Evolutionary conservation across 1,140 invertebrate species (phyloP).

Genomic region (Camponotus floridanus): DNA sequence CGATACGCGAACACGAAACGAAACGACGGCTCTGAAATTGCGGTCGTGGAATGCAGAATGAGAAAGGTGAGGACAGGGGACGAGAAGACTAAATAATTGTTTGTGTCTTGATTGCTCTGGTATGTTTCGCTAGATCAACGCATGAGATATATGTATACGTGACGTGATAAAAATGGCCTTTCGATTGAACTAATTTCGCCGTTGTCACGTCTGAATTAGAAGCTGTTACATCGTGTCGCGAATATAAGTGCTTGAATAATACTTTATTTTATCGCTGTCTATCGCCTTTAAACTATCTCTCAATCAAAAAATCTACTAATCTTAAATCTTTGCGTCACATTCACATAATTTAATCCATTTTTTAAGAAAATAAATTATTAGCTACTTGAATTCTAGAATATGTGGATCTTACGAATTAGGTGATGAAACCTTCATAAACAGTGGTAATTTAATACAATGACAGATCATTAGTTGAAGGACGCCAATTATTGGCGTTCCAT

Average conservation of each 20-base stretch:
- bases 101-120: not conserved
- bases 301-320: not conserved
- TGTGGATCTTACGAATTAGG: not conserved
- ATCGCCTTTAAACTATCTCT: not conserved
- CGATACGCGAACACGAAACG: constrained; percentile 61
- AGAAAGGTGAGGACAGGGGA: not conserved
- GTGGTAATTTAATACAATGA: not conserved
- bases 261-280: not conserved
- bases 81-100: constrained; percentile 25
- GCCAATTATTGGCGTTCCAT: not conserved
- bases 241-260: not conserved
- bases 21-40: constrained; percentile 47
- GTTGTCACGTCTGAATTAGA: constrained; percentile 18
- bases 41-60: constrained; percentile 46
- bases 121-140: not conserved
- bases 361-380: not conserved
- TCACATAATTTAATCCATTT: not conserved
- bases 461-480: not conserved
- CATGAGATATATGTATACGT: not conserved
- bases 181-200: constrained; percentile 13
- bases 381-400: not conserved
- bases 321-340: not conserved
- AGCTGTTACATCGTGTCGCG: not conserved
- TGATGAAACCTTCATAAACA: not conserved
- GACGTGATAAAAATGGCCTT: not conserved